A percentile compares a stretch with the other conserved stretches of the same genome.
Evolutionary conservation across 2,888 invertebrate species (phyloP).

Genomic region (Alloplasta piceator): DNA sequence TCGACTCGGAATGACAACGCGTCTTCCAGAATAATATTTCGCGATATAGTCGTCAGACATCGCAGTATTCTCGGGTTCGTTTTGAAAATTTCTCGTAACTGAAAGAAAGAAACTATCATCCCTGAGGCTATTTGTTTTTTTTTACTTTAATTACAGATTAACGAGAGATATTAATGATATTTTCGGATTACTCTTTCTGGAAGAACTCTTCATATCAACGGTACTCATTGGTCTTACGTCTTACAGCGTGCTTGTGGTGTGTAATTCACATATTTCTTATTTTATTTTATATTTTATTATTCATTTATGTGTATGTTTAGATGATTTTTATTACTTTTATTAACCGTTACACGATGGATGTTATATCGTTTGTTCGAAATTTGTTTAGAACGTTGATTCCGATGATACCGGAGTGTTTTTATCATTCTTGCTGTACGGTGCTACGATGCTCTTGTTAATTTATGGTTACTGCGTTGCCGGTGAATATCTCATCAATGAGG

Average conservation of each 20-base stretch:
- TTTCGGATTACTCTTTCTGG: neutral
- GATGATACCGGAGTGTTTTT: slow-evolving; percentile 36
- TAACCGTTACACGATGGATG: neutral
- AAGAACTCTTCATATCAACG: slow-evolving; percentile 1
- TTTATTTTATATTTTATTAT: no score
- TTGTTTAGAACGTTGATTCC: slow-evolving; percentile 42
- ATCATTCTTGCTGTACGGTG: slow-evolving; percentile 50
- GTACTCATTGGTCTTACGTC: slow-evolving; percentile 2
- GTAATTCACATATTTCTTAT: neutral
- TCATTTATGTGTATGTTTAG: no score
- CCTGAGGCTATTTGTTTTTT: neutral
- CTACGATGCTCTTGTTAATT: slow-evolving; percentile 44
- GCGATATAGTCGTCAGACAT: slow-evolving; percentile 11
- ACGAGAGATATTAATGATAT: neutral
- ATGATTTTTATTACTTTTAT: neutral
- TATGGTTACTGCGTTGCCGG: slow-evolving; percentile 62
- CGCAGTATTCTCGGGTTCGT: slow-evolving; percentile 1
- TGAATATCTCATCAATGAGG: slow-evolving; percentile 61
- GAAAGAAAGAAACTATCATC: neutral
- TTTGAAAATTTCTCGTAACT: neutral
- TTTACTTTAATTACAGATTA: neutral
- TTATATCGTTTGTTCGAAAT: neutral
- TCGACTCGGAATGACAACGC: neutral
- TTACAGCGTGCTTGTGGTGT: slow-evolving; percentile 52
- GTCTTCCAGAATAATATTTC: slow-evolving; percentile 4